These are phyloP conservation scores for Pinna nobilis DNA, from an alignment of 1,140 invertebrate genomes.

Conservation along the genomic window DNA sequence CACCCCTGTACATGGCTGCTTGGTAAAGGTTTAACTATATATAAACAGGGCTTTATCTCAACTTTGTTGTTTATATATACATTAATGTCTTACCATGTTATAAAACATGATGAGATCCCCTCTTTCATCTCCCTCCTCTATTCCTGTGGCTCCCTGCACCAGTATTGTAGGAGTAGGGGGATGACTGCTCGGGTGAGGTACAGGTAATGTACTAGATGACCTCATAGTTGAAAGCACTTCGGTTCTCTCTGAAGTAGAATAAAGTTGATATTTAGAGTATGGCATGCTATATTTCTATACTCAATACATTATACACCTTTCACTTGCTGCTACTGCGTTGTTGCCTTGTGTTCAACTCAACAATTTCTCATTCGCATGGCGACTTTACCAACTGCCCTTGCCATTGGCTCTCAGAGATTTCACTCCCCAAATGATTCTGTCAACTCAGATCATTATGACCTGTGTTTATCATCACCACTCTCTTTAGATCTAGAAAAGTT, in stretches of 20 bases:
- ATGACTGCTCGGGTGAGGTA: constrained; percentile 74
- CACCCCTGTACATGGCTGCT: too few species aligned
- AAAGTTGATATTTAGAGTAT: background rate
- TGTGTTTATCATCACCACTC: too few species aligned
- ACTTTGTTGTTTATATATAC: background rate
- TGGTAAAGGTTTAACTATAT: too few species aligned
- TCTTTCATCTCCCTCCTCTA: constrained; percentile 79
- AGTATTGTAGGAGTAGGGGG: constrained; percentile 80
- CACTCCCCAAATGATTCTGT: too few species aligned
- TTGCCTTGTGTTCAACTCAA: too few species aligned
- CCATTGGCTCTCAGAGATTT: too few species aligned
- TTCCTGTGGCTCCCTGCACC: constrained; percentile 79
- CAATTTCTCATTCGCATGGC: too few species aligned
- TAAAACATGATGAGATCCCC: constrained; percentile 97
- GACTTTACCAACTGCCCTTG: too few species aligned
- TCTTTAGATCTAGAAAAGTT: too few species aligned
- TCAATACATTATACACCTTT: too few species aligned
- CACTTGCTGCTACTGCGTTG: too few species aligned
- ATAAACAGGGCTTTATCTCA: background rate
- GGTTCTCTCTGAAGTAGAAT: constrained; percentile 55
- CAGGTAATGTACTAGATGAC: constrained; percentile 76
- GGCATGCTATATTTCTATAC: background rate
- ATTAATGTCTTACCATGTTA: constrained; percentile 79
- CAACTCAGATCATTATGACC: too few species aligned
- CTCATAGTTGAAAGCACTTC: constrained; percentile 70